These are phyloP conservation scores for Oscheius onirici DNA, from an alignment of 2,888 invertebrate genomes.

Conservation along the genomic window DNA sequence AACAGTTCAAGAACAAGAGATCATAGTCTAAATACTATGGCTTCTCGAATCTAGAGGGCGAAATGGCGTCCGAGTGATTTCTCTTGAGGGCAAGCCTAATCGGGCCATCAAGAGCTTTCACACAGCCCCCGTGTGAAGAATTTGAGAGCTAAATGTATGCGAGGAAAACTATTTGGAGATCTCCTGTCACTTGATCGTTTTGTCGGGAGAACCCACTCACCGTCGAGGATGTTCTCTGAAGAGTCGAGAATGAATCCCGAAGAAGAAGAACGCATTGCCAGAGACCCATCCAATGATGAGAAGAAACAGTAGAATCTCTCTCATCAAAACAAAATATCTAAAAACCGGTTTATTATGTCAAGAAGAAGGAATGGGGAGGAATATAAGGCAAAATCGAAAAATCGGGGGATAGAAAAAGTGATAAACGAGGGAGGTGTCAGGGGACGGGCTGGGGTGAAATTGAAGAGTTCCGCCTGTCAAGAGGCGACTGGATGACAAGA, in stretches of 20 bases:
- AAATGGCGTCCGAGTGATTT: too few species aligned
- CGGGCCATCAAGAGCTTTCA: too few species aligned
- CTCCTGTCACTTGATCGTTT: too few species aligned
- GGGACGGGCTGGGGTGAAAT: too few species aligned
- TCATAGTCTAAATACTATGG: too few species aligned
- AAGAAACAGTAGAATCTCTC: neutral
- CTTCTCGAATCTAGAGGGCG: too few species aligned
- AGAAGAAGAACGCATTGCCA: slow-evolving; percentile 18
- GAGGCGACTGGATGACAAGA: neutral
- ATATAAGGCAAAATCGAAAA: neutral
- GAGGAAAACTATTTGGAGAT: too few species aligned
- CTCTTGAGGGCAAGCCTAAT: too few species aligned
- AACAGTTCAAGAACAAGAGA: too few species aligned
- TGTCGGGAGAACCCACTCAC: neutral
- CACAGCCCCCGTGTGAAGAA: too few species aligned
- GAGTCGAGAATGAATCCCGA: slow-evolving; percentile 12
- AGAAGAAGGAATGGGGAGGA: neutral
- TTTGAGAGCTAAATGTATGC: too few species aligned
- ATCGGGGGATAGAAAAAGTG: neutral
- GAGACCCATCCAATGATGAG: slow-evolving; percentile 1
- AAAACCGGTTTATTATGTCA: neutral
- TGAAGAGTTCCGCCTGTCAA: too few species aligned
- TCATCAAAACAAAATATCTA: neutral
- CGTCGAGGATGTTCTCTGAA: slow-evolving; percentile 15
- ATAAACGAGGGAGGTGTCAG: neutral